Conservation (phyloP, 2,113 vertebrate species). For the Tyto alba region DNA sequence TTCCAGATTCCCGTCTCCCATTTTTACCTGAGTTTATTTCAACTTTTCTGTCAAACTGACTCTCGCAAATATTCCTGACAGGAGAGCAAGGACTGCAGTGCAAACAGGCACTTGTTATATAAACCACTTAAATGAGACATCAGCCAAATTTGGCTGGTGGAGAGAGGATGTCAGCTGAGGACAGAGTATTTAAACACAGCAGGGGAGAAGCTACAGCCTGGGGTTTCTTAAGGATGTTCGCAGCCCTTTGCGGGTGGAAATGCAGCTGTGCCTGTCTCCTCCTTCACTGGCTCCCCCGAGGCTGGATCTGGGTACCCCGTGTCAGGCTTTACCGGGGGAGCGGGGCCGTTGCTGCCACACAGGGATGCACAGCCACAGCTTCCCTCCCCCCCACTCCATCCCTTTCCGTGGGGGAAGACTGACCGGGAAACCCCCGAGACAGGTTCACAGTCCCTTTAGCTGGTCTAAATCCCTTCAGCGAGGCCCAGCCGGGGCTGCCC, state of each 20-base stretch:
- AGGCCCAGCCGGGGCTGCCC: too few relatives aligned
- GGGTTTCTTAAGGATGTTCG: not conserved
- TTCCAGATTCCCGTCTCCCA: not conserved
- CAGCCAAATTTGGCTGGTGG: not conserved
- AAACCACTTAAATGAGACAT: conserved; percentile 14
- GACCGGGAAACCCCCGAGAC: not conserved
- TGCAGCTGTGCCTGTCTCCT: conserved; percentile 63
- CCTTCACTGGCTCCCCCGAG: not conserved
- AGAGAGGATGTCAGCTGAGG: conserved; percentile 2
- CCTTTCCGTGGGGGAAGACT: not conserved
- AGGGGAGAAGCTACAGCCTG: not conserved
- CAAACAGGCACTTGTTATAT: not conserved
- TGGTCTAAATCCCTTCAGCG: not conserved
- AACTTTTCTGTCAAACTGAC: not conserved
- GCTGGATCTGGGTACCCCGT: not conserved
- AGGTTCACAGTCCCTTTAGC: not conserved
- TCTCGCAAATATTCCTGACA: not conserved
- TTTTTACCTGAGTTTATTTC: not conserved
- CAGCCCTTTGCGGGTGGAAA: conserved; percentile 70
- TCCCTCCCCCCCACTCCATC: not conserved
- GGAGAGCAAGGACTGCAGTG: not conserved
- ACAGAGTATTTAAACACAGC: not conserved
- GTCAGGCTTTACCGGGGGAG: not conserved
- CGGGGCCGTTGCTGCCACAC: accelerated
- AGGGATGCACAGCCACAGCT: not conserved